Base-by-base conservation (phyloP, 2,113 vertebrate genomes). In the Taxidea taxus region DNA sequence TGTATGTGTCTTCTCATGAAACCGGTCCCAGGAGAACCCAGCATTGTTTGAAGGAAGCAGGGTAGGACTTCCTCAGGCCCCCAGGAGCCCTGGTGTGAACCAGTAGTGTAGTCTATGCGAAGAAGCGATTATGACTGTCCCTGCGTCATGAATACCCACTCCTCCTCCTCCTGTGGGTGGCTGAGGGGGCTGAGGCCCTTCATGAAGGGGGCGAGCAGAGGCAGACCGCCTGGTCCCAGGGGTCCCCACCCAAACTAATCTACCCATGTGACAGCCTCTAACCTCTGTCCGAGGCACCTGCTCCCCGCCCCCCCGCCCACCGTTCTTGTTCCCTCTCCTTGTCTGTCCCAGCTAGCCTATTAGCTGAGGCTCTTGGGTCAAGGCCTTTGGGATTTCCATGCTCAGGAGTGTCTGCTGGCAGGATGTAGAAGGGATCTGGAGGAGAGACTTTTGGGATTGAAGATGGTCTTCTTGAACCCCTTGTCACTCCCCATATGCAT, bases 121-220 rank as follows among this genome's bases (percentile, higher is more conserved):
- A 37, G 75, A 75, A 56, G 13, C 2, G 18, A 47, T 10, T 16
- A 1, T 0, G 6, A n/a, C 58, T 7, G 11, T 51, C 29, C 34
- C 16, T 37, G 1, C 5, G 37, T 37, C 23, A 0, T 0, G 16
- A 2, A 0, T 1, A 7, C 11, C 39, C 44, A 77, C 51, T 39
- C 42, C 27, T 82, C 44, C 15, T 82, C 49, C 47, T 44, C 3
- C 27, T 25, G 54, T 54, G 87, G 14, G 34, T 10, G 58, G 47
- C 20, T 47, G n/a, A 83, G 4, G 16, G 83, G 49, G 42, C 47
- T 10, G 4, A 70, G 66, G 90, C 62, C 16, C 5, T 44, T 62
- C 6, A 2, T 0, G 31, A 44, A n/a, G 9, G 34, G 34, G 31
- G 66, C 16, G 21, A 34, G 29, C 75, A 39, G 56, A 49, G 37